A percentile compares a stretch with the other conserved stretches of the same genome.
Evolutionary conservation across 2,888 invertebrate species (phyloP).

Genomic region (Campopleginae sp.): DNA sequence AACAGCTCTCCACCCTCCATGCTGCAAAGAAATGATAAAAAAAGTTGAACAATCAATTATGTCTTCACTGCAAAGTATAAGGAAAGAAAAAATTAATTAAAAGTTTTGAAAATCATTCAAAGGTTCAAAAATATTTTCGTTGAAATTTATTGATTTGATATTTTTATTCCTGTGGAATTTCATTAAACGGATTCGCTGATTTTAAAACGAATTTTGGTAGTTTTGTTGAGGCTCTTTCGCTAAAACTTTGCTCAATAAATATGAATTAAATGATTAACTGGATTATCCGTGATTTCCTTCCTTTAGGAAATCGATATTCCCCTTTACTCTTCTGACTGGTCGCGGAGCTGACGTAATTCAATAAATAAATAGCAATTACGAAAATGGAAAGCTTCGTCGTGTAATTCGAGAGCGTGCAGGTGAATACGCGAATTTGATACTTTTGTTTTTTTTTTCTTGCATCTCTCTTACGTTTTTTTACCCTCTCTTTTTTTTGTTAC

Average conservation of each 20-base stretch:
- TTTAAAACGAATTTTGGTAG: too few relatives aligned
- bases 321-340: neutral
- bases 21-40: conserved; percentile 83
- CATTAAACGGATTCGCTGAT: neutral
- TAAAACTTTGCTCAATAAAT: neutral
- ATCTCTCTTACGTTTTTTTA: neutral
- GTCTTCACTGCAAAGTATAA: neutral
- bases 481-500: conserved; percentile 6
- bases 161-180: neutral
- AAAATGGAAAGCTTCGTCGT: neutral
- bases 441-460: conserved; percentile 4
- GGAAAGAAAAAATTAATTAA: neutral
- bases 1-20: conserved; percentile 99
- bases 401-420: conserved; percentile 20
- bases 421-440: conserved; percentile 48
- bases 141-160: neutral
- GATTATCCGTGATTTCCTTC: neutral
- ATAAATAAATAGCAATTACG: conserved; percentile 10
- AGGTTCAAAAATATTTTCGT: neutral
- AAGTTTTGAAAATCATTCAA: neutral
- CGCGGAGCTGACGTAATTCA: neutral
- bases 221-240: neutral
- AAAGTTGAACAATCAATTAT: neutral
- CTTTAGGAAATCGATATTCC: neutral
- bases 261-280: neutral